Percentiles rank a stretch among this genome's conserved stretches.
phyloP scores from a whole-genome alignment of 2,113 vertebrate genomes.

The Gadus chalcogrammus region DNA sequence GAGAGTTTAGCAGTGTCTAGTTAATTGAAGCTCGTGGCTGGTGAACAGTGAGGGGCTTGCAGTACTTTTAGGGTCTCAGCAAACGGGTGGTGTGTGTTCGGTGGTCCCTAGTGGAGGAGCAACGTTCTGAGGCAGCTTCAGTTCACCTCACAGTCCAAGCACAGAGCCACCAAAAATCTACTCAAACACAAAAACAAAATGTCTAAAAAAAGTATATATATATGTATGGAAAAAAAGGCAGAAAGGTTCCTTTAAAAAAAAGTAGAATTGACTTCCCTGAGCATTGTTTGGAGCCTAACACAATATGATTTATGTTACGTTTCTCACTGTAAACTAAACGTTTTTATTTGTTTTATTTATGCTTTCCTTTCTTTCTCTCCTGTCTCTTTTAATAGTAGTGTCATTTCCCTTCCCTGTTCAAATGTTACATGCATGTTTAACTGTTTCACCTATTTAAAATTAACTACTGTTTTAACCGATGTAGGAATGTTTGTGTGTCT shows the following conservation, averaged over 20 bases:
- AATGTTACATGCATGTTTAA: no score
- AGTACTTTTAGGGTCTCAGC: no score
- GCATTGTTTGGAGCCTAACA: conserved; percentile 11
- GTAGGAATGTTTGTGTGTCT: conserved; percentile 27
- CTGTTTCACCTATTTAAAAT: not conserved
- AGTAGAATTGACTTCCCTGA: conserved; percentile 54
- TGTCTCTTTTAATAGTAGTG: not conserved
- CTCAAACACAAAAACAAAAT: conserved; percentile 69
- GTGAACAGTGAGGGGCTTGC: no score
- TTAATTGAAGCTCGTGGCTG: no score
- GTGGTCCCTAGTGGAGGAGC: no score
- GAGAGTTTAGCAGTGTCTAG: no score
- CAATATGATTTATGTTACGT: not conserved
- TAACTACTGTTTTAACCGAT: conserved; percentile 17
- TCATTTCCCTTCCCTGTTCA: conserved; percentile 13
- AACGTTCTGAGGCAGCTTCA: not conserved
- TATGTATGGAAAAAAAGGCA: conserved; percentile 49
- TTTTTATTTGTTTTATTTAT: not conserved
- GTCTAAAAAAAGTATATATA: conserved; percentile 56
- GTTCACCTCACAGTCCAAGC: conserved; percentile 68
- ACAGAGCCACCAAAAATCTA: conserved; percentile 75
- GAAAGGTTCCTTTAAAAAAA: conserved; percentile 65
- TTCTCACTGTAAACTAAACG: not conserved
- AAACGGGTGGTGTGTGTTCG: no score
- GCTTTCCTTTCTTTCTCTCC: conserved; percentile 6